Base-by-base conservation (phyloP, 2,797 vertebrate species). In the Oreonectes daqikongensis region DNA sequence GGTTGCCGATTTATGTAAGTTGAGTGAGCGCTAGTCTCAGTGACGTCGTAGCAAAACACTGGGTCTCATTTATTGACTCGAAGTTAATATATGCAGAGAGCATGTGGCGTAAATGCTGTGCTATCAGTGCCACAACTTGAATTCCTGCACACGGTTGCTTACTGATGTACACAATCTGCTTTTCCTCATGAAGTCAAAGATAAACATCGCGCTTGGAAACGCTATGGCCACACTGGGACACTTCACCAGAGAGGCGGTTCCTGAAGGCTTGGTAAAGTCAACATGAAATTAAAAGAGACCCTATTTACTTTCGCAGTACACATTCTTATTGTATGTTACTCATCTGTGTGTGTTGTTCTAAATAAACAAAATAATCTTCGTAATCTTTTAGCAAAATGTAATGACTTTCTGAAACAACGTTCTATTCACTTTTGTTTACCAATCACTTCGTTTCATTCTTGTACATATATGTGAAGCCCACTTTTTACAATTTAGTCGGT, bases 1-100 rank as follows among this genome's bases (percentile, higher is more conserved):
- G 55, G 61, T 46, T 44, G 60, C 32, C 24, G 52, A 75, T 68
- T 74, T 64, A 38, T 17, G 55, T 12, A 32, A 59, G 66, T 32
- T 44, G 65, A 79, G 69, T 81, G 74, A 81, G 70, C n/a, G 30
- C 24, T 67, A 64, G 46, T 48, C 40, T 72, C 64, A 70, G 59
- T 77, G 74, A 79, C 59, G 72, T 38, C 53, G 48, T 60, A 67
- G 52, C 46, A 40, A 82, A 83, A 83, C 84, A 82, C 76, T 78
- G 73, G 69, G 60, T 52, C 24, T 77, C 78, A 84, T 84, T 84
- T 82, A 85, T 83, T 75, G 76, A 38, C 66, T 78, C 9, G 18
- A 18, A 63, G 44, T 24, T 82, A 85, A 85, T 85, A 50, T 83
- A 83, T 83, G 77, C 79, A 68, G 55, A 78, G 78, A 74, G 66